Evolutionary conservation across 2,888 invertebrate genomes (phyloP), one percentile per base, ranked within the genome.

Genomic region (Rhyacophila evoluta): DNA sequence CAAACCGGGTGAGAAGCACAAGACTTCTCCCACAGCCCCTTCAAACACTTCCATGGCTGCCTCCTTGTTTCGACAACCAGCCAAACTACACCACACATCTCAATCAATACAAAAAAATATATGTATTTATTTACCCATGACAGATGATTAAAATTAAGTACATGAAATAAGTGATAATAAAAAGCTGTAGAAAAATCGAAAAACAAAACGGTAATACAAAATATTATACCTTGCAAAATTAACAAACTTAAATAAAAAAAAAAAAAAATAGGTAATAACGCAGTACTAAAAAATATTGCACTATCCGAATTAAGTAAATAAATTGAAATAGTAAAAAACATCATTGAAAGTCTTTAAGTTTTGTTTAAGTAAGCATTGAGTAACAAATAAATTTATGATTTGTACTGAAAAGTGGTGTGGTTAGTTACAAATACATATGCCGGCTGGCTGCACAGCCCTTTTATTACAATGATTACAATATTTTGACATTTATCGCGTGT

Each of bases 391-490:
- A 55, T 55, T n/a, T 4, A 55, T 55, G 19, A 25, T 25, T 8
- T 19, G 10, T 19, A 55, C 10, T 25, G 25, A 19, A 10, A 55
- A 55, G 55, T 29, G n/a, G 12, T 74, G 36, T 67, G 41, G 29
- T 28, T 33, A 67, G 29, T 55, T 12, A 36, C 29, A 25, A 11
- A 39, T n/a, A 25, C 19, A 15, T 29, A 29, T 8, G 55, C 41
- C 41, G 33, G 81, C 80, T 78, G 78, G 80, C 80, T 67, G 72
- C 81, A 80, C 77, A 80, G 55, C 68, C 67, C 76, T 74, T 72
- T 55, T 79, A 81, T 75, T 78, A 81, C 78, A 79, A 71, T 41
- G 71, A 81, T 55, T 79, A 81, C 39, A 77, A 75, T 81, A 79
- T 41, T 78, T 76, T 73, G 74, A 78, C 74, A 77, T 79, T 75